Evolutionary conservation across 2,888 invertebrate species (phyloP), one percentile per base, ranked within the genome.

Genomic region (Drosophila stalkeri): DNA sequence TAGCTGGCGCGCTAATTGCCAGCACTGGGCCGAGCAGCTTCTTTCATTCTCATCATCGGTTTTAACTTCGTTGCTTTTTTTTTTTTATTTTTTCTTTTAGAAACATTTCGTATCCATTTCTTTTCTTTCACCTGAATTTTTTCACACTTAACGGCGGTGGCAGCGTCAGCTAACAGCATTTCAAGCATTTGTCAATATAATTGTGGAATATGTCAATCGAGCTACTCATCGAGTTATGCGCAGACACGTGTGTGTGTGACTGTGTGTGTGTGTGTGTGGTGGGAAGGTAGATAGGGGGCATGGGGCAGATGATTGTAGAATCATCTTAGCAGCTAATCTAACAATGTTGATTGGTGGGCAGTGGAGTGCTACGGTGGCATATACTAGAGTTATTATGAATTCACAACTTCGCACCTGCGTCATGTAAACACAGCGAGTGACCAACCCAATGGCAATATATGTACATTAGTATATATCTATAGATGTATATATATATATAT

Each of bases 1-100:
- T 63, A 31, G 66, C 68, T 59, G n/a, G 57, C 31, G 55, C 57
- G 85, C 89, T 87, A 87, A 87, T 87, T 85, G 84, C 55, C 65
- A 66, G 59, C 73, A 49, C 35, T 67, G 65, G 52, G 47, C 69
- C 65, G 63, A 47, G 43, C 35, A 63, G 74, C 55, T 33, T 79
- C 54, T 59, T 33, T 47, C 56, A 41, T 31, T 62, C 56, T 56
- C 47, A 27, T n/a, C 43, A 18, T 44, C 33, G 8, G 18, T n/a
- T 33, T 18, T 56, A 35, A 54, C 37, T 16, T 37, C 5, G 27
- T 5, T 4, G 27, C 27, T 27, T 12, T 23, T 62, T 39, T 54
- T 35, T 37, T 39, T 51, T n/a, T 61, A 14, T 9, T 4, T 27
- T 51, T 35, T 9, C 1, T 9, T 35, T 20, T 44, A 11, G 18